phyloP scores from a whole-genome alignment of 1,140 invertebrate species.

The Macrocentrus cingulum region DNA sequence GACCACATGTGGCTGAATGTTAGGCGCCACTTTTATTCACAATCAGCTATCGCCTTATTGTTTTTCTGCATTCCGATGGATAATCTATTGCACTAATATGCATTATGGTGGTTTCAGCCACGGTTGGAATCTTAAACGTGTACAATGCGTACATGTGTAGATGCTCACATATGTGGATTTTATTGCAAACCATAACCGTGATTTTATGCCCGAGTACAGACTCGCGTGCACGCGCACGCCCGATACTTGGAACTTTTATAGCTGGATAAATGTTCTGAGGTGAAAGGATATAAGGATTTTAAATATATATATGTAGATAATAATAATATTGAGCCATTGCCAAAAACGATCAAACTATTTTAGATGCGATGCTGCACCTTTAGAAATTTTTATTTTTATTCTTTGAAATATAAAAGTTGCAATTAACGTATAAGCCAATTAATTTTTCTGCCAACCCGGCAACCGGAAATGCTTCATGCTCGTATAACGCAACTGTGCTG shows the following conservation, averaged over 20 bases:
- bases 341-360: conserved; percentile 1
- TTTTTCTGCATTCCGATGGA: too few species aligned
- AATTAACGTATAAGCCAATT: not conserved
- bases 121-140: too few species aligned
- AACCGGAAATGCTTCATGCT: not conserved
- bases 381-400: not conserved
- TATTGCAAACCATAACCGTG: not conserved
- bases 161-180: not conserved
- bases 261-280: conserved; percentile 3
- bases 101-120: too few species aligned
- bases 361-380: not conserved
- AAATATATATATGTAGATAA: too few species aligned
- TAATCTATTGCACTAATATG: too few species aligned
- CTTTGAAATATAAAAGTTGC: not conserved
- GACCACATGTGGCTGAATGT: too few species aligned
- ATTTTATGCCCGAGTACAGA: not conserved
- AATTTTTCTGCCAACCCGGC: not conserved
- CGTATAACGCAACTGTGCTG: conserved; percentile 3
- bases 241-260: conserved; percentile 3
- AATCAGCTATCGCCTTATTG: too few species aligned
- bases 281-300: not conserved
- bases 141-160: too few species aligned
- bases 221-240: not conserved
- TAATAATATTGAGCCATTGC: not conserved
- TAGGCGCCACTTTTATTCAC: too few species aligned